Evolutionary conservation across 2,888 invertebrate species (phyloP), one percentile per base, ranked within the genome.

Genomic region (Luperina testacea): DNA sequence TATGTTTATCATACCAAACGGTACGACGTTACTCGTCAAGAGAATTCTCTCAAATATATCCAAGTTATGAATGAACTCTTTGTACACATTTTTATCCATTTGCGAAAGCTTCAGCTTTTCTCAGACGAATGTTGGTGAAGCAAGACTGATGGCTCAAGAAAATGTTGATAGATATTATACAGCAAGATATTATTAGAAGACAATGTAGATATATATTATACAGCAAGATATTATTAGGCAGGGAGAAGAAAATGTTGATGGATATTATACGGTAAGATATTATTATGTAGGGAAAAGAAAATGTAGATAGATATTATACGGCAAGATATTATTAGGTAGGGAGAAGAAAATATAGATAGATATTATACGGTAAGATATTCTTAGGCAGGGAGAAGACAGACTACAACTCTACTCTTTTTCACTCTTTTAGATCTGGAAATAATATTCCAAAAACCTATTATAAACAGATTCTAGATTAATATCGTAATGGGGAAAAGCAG

Each of bases 41-140:
- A 13, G 11, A 63, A 11, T n/a, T 38, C 32, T 48, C 20, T 53
- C n/a, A 45, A 69, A 80, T 48, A 57, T 32, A 64, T 65, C 27
- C 17, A 48, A 68, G 59, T 59, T 61, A 61, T 59, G 59, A 65
- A 64, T 57, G 11, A 77, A 71, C 15, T 61, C 27, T 64, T 63
- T 65, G n/a, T 11, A 27, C 38, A 13, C 61, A 79, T 84, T 82
- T 79, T 73, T 83, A 73, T 71, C 68, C 4, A 67, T 78, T 83
- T 67, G 67, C n/a, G 5, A 48, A 65, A 42, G 45, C 53, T 65
- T 57, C 15, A 48, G 38, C 7, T 71, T 45, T 15, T 20, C 13
- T 48, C 68, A 59, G 57, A 59, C 17, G 24, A 72, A 69, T n/a
- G 51, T 57, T 57, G 24, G 13, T 27, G 45, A 32, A 51, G 45